Conservation (phyloP, 2,113 vertebrate species). For the Lates calcarifer region DNA sequence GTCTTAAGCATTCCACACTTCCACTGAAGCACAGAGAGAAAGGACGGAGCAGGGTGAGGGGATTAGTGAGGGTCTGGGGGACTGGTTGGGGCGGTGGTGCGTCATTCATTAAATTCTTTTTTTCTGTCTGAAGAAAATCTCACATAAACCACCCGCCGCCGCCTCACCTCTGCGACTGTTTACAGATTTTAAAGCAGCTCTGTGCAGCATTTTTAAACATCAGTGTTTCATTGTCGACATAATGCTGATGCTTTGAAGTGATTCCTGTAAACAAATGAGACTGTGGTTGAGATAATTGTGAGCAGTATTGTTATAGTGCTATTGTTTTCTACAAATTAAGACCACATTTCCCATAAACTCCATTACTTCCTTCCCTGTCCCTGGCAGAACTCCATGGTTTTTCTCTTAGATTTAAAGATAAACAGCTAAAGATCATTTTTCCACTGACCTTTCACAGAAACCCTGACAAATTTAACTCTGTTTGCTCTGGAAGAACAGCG, state of each 20-base stretch:
- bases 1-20: conserved; percentile 49
- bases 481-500: background rate
- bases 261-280: conserved; percentile 21
- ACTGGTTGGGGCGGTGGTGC: background rate
- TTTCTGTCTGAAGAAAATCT: background rate
- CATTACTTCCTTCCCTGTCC: background rate
- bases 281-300: background rate
- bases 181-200: background rate
- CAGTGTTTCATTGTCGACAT: background rate
- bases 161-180: background rate
- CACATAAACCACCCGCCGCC: background rate
- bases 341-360: conserved; percentile 18
- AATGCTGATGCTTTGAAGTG: background rate
- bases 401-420: background rate
- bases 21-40: conserved; percentile 52
- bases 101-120: background rate
- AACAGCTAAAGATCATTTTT: background rate
- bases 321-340: conserved; percentile 8
- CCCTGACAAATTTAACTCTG: background rate
- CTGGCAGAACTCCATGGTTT: background rate
- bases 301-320: background rate
- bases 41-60: conserved; percentile 20
- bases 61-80: conserved; percentile 33
- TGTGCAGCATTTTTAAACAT: background rate
- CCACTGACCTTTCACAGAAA: too few relatives aligned